Base-by-base conservation (phyloP, 2,797 vertebrate species). In the Lacerta agilis region DNA sequence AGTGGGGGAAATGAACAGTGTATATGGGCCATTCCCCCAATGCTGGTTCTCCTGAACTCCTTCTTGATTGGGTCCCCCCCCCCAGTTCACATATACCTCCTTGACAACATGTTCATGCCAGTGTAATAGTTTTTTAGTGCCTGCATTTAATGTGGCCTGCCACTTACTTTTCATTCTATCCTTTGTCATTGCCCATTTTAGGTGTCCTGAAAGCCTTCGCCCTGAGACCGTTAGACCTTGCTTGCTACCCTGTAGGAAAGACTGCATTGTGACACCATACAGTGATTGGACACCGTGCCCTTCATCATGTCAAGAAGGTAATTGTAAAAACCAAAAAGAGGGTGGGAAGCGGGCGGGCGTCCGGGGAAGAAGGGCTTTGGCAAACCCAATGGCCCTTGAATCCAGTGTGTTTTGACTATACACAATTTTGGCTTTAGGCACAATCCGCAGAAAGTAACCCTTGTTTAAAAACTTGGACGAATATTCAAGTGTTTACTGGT, bases 121-220 rank as follows among this genome's bases (percentile, higher is more conserved):
- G 8, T 84, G 13, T 64, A 36, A 67, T 71, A 58, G 33, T 3
- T 38, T 3, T 81, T 66, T 49, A 77, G 55, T 58, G 29, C 72
- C 86, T 91, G 41, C 61, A 87, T 73, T 90, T 41, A 67, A 4
- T 86, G 79, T 29, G 61, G 79, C 25, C 69, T 38, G 25, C 69
- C 18, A 11, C 79, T 91, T 90, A 81, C 84, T 90, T 95, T 84
- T 79, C 2, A 69, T 87, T 83, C 82, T 45, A 0, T 5, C 69
- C 72, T 49, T 91, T 88, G 3, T 6, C 33, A 23, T 58, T 89
- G 88, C 87, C 18, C 49, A 86, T 92, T 90, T 89, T 78, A 99
- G 99, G 93, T 99, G 99, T 96, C 99, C 99, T 85, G 98, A 99
- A 90, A 98, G 96, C 82, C 98, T 99, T 81, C 98, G 99, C 8